These are phyloP conservation scores for Hoplostethus atlanticus DNA, from an alignment of 2,797 vertebrate species.

Conservation along the genomic window DNA sequence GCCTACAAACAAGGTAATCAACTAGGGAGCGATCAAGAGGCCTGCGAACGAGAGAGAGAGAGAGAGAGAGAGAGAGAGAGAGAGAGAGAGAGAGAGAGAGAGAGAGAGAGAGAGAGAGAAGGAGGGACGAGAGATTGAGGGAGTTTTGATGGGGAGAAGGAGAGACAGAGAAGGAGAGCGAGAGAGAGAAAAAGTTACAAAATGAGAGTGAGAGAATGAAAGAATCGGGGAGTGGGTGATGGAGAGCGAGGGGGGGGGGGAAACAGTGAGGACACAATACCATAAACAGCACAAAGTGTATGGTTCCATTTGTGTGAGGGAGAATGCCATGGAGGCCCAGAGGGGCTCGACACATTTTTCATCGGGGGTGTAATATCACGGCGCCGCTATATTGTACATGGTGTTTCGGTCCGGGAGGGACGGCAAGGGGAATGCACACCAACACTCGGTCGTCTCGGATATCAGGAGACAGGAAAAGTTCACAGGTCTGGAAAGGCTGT, in stretches of 20 bases:
- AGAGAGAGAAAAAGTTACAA: too few species aligned
- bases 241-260: background rate
- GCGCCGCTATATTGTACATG: background rate
- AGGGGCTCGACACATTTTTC: conserved; percentile 27
- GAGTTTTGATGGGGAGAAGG: background rate
- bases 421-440: conserved; percentile 29
- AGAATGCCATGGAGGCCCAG: conserved; percentile 44
- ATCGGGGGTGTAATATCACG: conserved; percentile 33
- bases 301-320: conserved; percentile 16
- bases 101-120: background rate
- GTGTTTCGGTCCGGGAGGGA: conserved; percentile 1
- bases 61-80: background rate
- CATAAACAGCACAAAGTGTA: conserved; percentile 18
- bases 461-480: conserved; percentile 35
- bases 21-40: conserved; percentile 14
- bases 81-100: background rate
- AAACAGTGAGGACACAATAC: background rate
- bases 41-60: conserved; percentile 11
- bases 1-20: conserved; percentile 48
- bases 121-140: background rate
- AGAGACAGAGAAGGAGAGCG: background rate
- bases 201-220: background rate
- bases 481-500: conserved; percentile 35
- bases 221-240: background rate
- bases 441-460: conserved; percentile 32